phyloP scores from a whole-genome alignment of 2,888 invertebrate genomes.

The Trachelus iudaicus region DNA sequence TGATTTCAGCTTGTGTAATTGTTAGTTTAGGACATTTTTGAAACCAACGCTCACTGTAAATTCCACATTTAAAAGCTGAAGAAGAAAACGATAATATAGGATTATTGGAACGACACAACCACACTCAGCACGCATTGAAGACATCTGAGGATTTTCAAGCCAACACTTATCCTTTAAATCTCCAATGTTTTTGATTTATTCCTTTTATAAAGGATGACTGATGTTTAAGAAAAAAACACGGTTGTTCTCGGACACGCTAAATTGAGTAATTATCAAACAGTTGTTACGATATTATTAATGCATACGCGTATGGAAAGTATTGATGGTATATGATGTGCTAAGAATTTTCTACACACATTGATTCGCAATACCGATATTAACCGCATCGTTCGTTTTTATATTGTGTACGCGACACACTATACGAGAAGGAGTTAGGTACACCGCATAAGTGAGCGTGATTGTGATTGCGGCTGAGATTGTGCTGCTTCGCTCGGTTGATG shows the following conservation, averaged over 20 bases:
- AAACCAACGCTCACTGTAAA: slow-evolving; percentile 67
- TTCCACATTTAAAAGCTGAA: slow-evolving; percentile 61
- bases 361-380: slow-evolving; percentile 46
- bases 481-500: slow-evolving; percentile 37
- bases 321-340: slow-evolving; percentile 50
- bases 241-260: slow-evolving; percentile 51
- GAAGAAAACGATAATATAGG: slow-evolving; percentile 55
- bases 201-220: slow-evolving; percentile 58
- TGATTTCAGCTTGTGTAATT: slow-evolving; percentile 76
- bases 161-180: slow-evolving; percentile 62
- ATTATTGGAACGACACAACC: slow-evolving; percentile 69
- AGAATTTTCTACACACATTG: slow-evolving; percentile 56
- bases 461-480: slow-evolving; percentile 48
- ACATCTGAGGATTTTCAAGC: slow-evolving; percentile 85
- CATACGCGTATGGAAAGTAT: slow-evolving; percentile 49
- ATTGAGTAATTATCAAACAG: slow-evolving; percentile 50
- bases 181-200: slow-evolving; percentile 57
- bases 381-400: slow-evolving; percentile 53
- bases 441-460: slow-evolving; percentile 37
- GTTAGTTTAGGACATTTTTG: slow-evolving; percentile 65
- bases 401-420: slow-evolving; percentile 27
- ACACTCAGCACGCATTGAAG: slow-evolving; percentile 90
- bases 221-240: slow-evolving; percentile 54
- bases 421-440: slow-evolving; percentile 29
- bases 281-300: slow-evolving; percentile 42